Conservation (phyloP, 2,797 vertebrate species). For the Anableps anableps region DNA sequence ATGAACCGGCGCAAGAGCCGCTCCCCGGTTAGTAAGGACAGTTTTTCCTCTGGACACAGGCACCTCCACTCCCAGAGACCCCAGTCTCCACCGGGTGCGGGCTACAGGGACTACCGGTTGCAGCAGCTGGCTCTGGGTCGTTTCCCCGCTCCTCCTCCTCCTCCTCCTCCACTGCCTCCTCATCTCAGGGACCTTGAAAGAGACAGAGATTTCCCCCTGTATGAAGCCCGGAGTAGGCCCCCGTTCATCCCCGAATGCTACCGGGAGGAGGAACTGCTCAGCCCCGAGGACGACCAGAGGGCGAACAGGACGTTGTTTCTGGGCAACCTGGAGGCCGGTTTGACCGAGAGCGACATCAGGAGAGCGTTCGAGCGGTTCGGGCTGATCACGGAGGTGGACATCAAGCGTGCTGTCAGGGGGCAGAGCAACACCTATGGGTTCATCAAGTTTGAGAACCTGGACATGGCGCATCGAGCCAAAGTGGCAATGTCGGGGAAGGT, state of each 20-base stretch:
- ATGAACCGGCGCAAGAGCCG: slow-evolving; percentile 84
- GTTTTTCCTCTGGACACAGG: slow-evolving; percentile 79
- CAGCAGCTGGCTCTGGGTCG: slow-evolving; percentile 94
- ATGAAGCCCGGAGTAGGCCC: slow-evolving; percentile 86
- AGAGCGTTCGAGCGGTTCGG: slow-evolving; percentile 95
- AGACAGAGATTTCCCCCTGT: slow-evolving; percentile 89
- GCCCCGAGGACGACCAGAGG: slow-evolving; percentile 92
- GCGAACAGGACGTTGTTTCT: slow-evolving; percentile 97
- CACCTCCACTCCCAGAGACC: slow-evolving; percentile 84
- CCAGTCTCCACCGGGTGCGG: slow-evolving; percentile 86
- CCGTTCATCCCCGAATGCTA: slow-evolving; percentile 86
- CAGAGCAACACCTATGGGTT: slow-evolving; percentile 96
- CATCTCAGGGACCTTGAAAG: slow-evolving; percentile 90
- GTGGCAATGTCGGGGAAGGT: slow-evolving; percentile 95
- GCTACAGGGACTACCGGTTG: slow-evolving; percentile 91
- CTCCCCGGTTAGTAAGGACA: slow-evolving; percentile 89
- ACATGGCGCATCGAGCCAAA: slow-evolving; percentile 98
- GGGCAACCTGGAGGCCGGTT: slow-evolving; percentile 92
- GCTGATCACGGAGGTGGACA: slow-evolving; percentile 96
- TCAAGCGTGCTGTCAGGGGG: slow-evolving; percentile 89
- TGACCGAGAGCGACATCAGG: slow-evolving; percentile 91
- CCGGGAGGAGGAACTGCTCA: slow-evolving; percentile 90
- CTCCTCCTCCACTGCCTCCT: slow-evolving; percentile 85
- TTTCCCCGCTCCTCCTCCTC: slow-evolving; percentile 87
- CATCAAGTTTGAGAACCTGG: slow-evolving; percentile 97